phyloP scores from a whole-genome alignment of 2,888 invertebrate genomes.

The Heliconius hortense region DNA sequence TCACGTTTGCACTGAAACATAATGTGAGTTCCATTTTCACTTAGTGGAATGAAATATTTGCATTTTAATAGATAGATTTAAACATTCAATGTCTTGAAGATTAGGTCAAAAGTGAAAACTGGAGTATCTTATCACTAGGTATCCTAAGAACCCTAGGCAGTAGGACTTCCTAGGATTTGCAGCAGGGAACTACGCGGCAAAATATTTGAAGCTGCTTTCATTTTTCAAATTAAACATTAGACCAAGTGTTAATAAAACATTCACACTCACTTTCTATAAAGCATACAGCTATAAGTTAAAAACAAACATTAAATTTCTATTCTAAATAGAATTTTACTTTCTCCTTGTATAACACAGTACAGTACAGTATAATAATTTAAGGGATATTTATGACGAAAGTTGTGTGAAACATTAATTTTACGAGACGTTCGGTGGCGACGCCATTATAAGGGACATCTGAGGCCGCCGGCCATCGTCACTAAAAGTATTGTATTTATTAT shows the following conservation, averaged over 20 bases:
- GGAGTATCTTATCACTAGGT: background rate
- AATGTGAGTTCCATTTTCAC: background rate
- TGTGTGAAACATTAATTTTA: slow-evolving; percentile 25
- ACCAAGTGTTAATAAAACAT: background rate
- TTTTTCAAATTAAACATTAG: background rate
- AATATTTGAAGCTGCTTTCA: background rate
- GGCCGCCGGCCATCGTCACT: slow-evolving; percentile 21
- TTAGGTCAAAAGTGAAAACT: background rate
- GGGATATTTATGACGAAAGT: slow-evolving; percentile 20
- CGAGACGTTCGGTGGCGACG: slow-evolving; percentile 22
- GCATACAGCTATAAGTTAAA: background rate
- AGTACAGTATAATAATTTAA: slow-evolving; percentile 25
- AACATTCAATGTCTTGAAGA: background rate
- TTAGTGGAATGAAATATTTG: background rate
- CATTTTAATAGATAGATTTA: background rate
- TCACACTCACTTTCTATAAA: background rate
- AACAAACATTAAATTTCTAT: slow-evolving; percentile 17
- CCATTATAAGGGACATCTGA: slow-evolving; percentile 25
- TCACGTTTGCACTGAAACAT: too few relatives aligned
- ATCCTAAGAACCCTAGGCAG: fast-evolving
- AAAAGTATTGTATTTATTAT: slow-evolving; percentile 14
- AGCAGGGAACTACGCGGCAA: background rate
- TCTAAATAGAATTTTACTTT: slow-evolving; percentile 20
- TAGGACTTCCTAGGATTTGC: too few relatives aligned
- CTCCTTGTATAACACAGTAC: background rate